A percentile compares a stretch with the other conserved stretches of the same genome.
Conservation (phyloP, 2,797 vertebrate species). For the Rhynchonycteris naso region DNA sequence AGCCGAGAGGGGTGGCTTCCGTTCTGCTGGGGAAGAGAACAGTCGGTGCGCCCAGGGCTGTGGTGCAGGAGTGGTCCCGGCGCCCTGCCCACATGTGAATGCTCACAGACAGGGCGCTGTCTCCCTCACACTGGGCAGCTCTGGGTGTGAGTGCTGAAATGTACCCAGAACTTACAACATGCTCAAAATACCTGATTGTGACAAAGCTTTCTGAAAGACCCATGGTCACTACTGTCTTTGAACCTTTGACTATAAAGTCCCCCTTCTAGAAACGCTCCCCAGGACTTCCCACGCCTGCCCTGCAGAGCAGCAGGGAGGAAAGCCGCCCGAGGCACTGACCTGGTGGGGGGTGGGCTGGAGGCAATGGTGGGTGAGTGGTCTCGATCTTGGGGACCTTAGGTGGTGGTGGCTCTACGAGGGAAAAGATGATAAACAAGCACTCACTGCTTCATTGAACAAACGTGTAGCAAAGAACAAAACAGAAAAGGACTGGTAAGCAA, state of each 20-base stretch:
- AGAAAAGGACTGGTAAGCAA: background rate
- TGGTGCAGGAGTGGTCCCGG: too few species aligned
- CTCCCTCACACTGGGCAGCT: background rate
- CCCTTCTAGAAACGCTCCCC: background rate
- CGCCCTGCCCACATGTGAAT: background rate
- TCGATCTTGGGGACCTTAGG: slow-evolving; percentile 96
- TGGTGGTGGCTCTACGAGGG: slow-evolving; percentile 92
- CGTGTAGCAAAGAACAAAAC: background rate
- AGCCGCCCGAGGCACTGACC: slow-evolving; percentile 85
- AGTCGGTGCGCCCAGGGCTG: background rate
- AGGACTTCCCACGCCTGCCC: background rate
- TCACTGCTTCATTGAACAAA: background rate
- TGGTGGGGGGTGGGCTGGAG: slow-evolving; percentile 92
- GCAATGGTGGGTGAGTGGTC: slow-evolving; percentile 94
- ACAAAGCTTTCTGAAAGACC: background rate
- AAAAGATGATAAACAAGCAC: slow-evolving; percentile 44
- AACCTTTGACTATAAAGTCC: background rate
- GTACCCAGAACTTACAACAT: background rate
- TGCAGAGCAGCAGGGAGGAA: too few species aligned
- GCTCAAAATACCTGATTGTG: background rate
- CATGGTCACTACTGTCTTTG: background rate
- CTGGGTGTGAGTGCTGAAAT: background rate
- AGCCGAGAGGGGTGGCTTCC: slow-evolving; percentile 90
- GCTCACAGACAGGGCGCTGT: background rate
- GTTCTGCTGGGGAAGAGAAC: slow-evolving; percentile 86